Evolutionary conservation across 2,113 vertebrate genomes (phyloP).

Genomic region (Leiothrix lutea): DNA sequence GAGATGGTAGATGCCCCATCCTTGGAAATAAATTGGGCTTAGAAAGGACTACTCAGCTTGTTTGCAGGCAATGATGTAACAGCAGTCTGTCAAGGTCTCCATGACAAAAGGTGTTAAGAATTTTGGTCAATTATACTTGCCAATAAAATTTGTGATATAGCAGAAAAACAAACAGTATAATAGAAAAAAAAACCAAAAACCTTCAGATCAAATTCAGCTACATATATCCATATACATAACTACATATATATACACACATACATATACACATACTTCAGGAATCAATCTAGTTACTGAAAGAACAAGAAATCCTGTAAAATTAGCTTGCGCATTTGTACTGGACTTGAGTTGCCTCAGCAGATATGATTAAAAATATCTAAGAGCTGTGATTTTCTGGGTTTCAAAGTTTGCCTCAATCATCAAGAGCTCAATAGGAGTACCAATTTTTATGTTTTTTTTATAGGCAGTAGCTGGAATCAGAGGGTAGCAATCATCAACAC

Average conservation of each 20-base stretch:
- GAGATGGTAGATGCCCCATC: background rate
- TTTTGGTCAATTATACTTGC: background rate
- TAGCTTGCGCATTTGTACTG: background rate
- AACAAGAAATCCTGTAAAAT: background rate
- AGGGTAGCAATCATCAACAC: background rate
- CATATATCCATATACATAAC: background rate
- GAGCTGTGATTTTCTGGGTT: background rate
- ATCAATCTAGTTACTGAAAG: background rate
- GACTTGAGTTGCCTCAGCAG: background rate
- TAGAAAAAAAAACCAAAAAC: background rate
- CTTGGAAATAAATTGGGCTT: background rate
- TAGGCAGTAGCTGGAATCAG: background rate
- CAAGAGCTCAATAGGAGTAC: background rate
- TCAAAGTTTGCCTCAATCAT: background rate
- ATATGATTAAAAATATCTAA: background rate
- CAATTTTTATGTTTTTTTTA: background rate
- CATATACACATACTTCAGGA: background rate
- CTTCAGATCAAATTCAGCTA: background rate
- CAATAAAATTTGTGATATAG: background rate
- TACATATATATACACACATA: too few species aligned
- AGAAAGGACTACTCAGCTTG: background rate
- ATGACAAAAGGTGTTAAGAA: background rate
- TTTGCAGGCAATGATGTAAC: background rate
- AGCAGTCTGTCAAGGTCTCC: background rate
- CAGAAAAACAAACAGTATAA: background rate